Evolutionary conservation across 2,797 vertebrate genomes (phyloP), one percentile per base, ranked within the genome.

Genomic region (Epinephelus malabaricus): DNA sequence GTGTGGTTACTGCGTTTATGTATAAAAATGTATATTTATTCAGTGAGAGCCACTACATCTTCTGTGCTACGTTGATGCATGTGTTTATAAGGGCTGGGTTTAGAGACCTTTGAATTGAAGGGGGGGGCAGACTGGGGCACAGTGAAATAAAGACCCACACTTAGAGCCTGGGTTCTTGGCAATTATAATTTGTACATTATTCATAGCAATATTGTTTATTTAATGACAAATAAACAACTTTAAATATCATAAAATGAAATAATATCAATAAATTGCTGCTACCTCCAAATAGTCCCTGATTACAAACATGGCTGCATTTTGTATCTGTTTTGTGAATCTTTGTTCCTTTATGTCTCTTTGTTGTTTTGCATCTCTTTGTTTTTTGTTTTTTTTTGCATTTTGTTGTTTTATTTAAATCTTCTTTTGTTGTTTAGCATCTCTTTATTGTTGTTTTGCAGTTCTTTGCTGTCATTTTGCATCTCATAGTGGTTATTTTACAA

Each of bases 1-100:
- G 3, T 25, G 25, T 50, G 51, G 30, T 50, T 73, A 19, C 69
- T 51, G 43, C 76, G 40, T 78, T 69, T 72, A 55, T 83, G 71
- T 74, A 56, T 58, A 68, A 58, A 77, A 58, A 77, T 88, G 70
- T 77, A 68, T 81, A 76, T 87, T 76, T 83, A 86, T 87, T 86
- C 69, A 73, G 12, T 0, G 4, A 66, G 38, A 43, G 21, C 25
- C 6, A 59, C 18, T 25, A 27, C 50, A 59, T 75, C 68, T 69
- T 54, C 45, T 19, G 34, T 45, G 40, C 25, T 56, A 43, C 34
- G 78, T 70, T 77, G 10, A 53, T 76, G 63, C 56, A 75, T 69
- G 65, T 72, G 14, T 61, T 69, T 56, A 49, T 17, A 17, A 21
- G 49, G 6, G 47, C 27, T 30, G 27, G 27, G 7, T 34, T 34